Evolutionary conservation across 1,140 invertebrate species (phyloP).

Genomic region (Conopomorpha cramerella): DNA sequence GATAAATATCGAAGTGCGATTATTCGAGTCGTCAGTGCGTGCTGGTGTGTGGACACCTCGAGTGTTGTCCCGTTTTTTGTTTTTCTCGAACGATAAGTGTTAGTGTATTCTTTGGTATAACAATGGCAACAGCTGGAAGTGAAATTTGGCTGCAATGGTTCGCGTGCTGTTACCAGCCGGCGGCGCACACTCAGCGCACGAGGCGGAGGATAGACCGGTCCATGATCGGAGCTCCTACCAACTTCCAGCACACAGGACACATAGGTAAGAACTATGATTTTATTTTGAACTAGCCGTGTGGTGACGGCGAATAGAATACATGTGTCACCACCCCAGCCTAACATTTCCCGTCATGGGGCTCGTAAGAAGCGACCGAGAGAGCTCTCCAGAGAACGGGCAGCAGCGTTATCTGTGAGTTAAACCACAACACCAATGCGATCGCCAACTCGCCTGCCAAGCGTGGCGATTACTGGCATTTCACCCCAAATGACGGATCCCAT

Average conservation of each 20-base stretch:
- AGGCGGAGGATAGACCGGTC: conserved; percentile 83
- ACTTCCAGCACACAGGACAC: conserved; percentile 91
- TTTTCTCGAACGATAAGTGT: conserved; percentile 15
- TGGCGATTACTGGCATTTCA: no score
- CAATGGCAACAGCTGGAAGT: conserved; percentile 71
- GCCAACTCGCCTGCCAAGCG: no score
- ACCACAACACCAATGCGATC: no score
- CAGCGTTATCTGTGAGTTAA: no score
- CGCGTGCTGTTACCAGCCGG: conserved; percentile 79
- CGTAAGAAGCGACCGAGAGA: no score
- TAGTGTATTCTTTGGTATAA: conserved; percentile 16
- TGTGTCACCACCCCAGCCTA: no score
- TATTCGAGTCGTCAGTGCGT: neutral
- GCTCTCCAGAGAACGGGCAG: no score
- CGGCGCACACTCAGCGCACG: conserved; percentile 65
- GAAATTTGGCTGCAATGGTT: conserved; percentile 87
- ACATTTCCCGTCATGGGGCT: no score
- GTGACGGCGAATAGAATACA: no score
- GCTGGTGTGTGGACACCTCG: neutral
- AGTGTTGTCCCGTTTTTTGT: conserved; percentile 9
- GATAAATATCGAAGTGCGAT: neutral
- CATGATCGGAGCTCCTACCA: conserved; percentile 90
- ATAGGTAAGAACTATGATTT: conserved; percentile 34
- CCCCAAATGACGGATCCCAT: no score
- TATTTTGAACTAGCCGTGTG: no score